Base-by-base conservation (phyloP, 2,888 invertebrate species). In the Ephialtes manifestator region DNA sequence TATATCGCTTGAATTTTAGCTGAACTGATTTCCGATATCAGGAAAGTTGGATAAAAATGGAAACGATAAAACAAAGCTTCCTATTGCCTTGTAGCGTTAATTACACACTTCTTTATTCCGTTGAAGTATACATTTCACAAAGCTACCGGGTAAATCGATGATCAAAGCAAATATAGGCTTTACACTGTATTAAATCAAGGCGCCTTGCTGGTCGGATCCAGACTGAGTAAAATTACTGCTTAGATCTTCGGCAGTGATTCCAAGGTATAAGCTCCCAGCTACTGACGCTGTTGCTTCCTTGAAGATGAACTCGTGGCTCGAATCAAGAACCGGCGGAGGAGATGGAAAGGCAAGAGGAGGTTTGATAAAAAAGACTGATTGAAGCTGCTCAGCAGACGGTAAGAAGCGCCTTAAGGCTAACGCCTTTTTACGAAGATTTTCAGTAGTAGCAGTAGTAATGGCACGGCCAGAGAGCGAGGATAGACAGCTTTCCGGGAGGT, bases 351-450 rank as follows among this genome's bases (percentile, higher is more conserved):
- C n/a, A n/a, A 39, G 8, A 24, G 71, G 35, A 75, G 63, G 53
- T 51, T 63, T 51, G 71, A 79, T 71, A 76, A 70, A 81, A 51
- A 81, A 71, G 76, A 81, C 63, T 70, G 81, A 81, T 81, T 70
- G 70, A 76, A 76, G 70, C 58, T 70, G 63, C 76, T 76, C 81
- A 39, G 43, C 76, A 70, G 76, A 76, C 70, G 75, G 76, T 71
- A 70, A 76, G 81, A 70, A 76, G 70, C 76, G 81, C 53, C 81
- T 76, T 53, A 46, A 72, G 72, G 72, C 80, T 67, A 53, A 81
- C 75, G 60, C 53, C 81, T 70, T 76, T 71, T 81, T 70, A 48
- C 51, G 46, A 31, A 63, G 76, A 63, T 65, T 68, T 75, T 28
- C 75, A 39, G 58, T 24, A 4, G 28, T 46, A 28, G 46, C 43